phyloP scores from a whole-genome alignment of 2,888 invertebrate genomes.

The Amblyjoppa fuscipennis region DNA sequence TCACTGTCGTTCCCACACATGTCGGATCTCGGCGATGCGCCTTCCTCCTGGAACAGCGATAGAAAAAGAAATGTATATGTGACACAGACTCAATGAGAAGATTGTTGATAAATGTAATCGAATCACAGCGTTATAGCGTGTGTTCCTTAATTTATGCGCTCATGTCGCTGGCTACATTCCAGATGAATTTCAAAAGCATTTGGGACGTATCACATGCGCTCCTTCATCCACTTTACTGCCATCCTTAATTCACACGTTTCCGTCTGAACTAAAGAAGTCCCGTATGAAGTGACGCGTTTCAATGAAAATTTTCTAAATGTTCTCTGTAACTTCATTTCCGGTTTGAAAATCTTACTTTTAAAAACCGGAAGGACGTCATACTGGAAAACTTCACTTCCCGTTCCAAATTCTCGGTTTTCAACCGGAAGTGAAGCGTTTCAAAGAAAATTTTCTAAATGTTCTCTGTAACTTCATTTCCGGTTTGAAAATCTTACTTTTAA shows the following conservation, averaged over 20 bases:
- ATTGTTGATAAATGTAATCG: not conserved
- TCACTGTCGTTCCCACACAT: conserved; percentile 83
- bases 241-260: not conserved
- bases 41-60: conserved; percentile 80
- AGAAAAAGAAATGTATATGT: conserved; percentile 34
- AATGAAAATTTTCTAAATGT: not conserved
- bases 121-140: not conserved
- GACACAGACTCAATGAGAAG: not conserved
- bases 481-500: too few species aligned
- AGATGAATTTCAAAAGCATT: not conserved
- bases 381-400: too few species aligned
- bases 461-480: too few species aligned
- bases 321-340: too few species aligned
- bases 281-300: not conserved
- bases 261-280: not conserved
- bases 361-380: too few species aligned
- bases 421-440: not conserved
- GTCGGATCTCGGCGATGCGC: conserved; percentile 82
- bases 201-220: not conserved
- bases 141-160: not conserved
- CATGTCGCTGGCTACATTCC: not conserved
- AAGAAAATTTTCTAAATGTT: too few species aligned
- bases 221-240: too few species aligned
- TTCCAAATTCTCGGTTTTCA: too few species aligned
- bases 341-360: too few species aligned